Conservation (phyloP, 2,797 vertebrate species). For the Denticeps clupeoides region DNA sequence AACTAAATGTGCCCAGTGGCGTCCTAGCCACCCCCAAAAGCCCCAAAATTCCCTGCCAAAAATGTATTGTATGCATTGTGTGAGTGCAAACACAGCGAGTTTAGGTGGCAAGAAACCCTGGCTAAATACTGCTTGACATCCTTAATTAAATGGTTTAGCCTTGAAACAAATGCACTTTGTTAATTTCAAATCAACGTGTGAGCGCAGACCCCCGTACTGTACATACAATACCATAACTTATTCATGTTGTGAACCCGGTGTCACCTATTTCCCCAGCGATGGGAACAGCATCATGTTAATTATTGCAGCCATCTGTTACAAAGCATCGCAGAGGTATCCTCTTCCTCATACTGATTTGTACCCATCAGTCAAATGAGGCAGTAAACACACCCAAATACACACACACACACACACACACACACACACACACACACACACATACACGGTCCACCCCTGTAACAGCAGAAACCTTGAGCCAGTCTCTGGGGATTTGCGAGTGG, state of each 20-base stretch:
- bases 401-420: too few species aligned
- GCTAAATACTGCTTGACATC: constrained; percentile 58
- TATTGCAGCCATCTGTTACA: constrained; percentile 73
- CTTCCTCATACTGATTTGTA: constrained; percentile 65
- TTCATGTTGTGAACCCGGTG: constrained; percentile 65
- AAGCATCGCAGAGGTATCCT: constrained; percentile 49
- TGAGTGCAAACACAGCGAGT: constrained; percentile 20
- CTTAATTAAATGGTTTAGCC: constrained; percentile 59
- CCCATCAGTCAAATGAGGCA: constrained; percentile 68
- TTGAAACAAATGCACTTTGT: constrained; percentile 53
- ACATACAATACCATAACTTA: constrained; percentile 63
- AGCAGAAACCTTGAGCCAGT: constrained; percentile 49
- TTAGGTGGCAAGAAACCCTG: constrained; percentile 36
- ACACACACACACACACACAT: too few species aligned
- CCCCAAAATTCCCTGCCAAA: too few species aligned
- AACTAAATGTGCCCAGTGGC: neutral
- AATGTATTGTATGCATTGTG: too few species aligned
- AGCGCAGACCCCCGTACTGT: too few species aligned
- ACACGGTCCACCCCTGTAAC: too few species aligned
- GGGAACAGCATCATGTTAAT: constrained; percentile 74
- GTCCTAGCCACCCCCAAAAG: too few species aligned
- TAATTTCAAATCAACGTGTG: too few species aligned
- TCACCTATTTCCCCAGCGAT: constrained; percentile 68
- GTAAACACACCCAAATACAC: too few species aligned
- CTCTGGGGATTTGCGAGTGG: constrained; percentile 61